These are phyloP conservation scores for Zosterops hypoxanthus DNA, from an alignment of 2,113 vertebrate genomes.

Conservation along the genomic window DNA sequence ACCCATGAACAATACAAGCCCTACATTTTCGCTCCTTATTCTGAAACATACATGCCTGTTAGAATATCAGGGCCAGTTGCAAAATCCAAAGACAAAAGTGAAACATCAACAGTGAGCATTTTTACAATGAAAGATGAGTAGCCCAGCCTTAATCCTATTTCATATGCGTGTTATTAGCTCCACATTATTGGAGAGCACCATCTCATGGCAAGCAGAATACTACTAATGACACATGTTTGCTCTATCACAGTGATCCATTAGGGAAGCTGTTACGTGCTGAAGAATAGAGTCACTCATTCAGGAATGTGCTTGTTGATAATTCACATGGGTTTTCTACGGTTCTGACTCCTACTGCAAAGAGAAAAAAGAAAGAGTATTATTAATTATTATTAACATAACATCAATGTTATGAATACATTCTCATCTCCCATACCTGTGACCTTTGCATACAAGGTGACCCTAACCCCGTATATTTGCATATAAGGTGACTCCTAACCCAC, in stretches of 20 bases:
- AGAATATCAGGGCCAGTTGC: not conserved
- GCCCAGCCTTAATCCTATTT: conserved; percentile 27
- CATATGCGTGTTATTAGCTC: not conserved
- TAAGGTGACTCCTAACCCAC: not conserved
- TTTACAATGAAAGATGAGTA: conserved; percentile 40
- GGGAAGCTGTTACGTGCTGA: conserved; percentile 65
- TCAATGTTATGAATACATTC: not conserved
- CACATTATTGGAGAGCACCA: conserved; percentile 34
- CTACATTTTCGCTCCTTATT: not conserved
- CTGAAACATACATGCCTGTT: not conserved
- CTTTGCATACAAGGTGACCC: not conserved
- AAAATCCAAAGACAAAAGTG: not conserved
- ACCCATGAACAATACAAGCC: not conserved
- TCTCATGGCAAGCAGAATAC: conserved; percentile 66
- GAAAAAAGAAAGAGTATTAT: not conserved
- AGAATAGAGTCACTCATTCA: conserved; percentile 47
- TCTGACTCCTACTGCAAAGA: conserved; percentile 51
- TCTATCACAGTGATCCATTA: conserved; percentile 75
- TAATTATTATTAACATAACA: not conserved
- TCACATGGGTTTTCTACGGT: conserved; percentile 39
- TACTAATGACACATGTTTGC: conserved; percentile 54
- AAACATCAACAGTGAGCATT: conserved; percentile 32
- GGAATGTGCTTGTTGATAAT: conserved; percentile 44
- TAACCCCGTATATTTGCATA: not conserved
- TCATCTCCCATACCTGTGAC: not conserved